phyloP scores from a whole-genome alignment of 2,888 invertebrate genomes.

The Macroteleia sp. region DNA sequence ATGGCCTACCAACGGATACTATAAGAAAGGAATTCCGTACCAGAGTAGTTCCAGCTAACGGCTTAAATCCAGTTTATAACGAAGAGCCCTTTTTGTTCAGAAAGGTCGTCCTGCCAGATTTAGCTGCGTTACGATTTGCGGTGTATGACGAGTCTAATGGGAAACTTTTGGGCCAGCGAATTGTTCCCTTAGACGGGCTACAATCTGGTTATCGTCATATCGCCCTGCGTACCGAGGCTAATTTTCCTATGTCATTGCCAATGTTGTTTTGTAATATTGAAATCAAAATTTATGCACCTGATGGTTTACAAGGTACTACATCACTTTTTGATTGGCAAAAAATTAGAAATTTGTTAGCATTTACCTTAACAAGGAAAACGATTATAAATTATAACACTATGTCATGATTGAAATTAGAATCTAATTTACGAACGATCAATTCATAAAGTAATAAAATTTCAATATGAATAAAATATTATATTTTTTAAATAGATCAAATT shows the following conservation, averaged over 20 bases:
- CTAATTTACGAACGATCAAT: too few species aligned
- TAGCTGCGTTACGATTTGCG: conserved; percentile 90
- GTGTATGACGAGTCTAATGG: conserved; percentile 98
- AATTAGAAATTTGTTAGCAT: too few species aligned
- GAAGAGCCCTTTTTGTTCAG: conserved; percentile 89
- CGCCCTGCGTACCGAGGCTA: conserved; percentile 98
- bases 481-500: too few species aligned
- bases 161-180: conserved; percentile 97
- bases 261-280: conserved; percentile 99
- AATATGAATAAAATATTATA: too few species aligned
- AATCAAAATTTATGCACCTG: conserved; percentile 99
- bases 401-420: too few species aligned
- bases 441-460: too few species aligned
- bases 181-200: conserved; percentile 98
- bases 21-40: conserved; percentile 89
- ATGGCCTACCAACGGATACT: conserved; percentile 89
- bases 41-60: conserved; percentile 87
- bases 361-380: too few species aligned
- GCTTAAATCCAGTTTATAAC: conserved; percentile 89
- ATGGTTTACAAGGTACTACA: conserved; percentile 96
- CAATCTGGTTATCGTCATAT: conserved; percentile 99
- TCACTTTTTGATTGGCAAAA: too few species aligned
- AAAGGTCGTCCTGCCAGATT: conserved; percentile 89
- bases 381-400: too few species aligned
- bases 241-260: conserved; percentile 99